Conservation (phyloP, 2,888 invertebrate genomes). For the Sialis fuliginosa region DNA sequence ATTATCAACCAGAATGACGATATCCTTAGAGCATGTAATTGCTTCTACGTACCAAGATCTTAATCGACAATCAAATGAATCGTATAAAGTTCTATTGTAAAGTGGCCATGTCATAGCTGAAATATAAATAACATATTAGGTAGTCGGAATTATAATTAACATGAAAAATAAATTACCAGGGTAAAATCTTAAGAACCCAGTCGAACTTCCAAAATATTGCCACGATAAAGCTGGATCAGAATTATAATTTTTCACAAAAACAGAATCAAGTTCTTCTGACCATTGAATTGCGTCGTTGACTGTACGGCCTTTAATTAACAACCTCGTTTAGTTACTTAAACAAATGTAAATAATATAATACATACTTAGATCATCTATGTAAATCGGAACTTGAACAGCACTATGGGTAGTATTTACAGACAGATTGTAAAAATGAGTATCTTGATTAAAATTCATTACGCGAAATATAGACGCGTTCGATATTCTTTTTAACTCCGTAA, state of each 20-base stretch:
- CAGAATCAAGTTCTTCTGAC: slow-evolving; percentile 71
- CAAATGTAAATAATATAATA: slow-evolving; percentile 7
- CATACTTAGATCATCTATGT: slow-evolving; percentile 71
- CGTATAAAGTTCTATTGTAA: slow-evolving; percentile 31
- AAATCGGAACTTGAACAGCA: slow-evolving; percentile 87
- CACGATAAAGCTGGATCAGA: slow-evolving; percentile 82
- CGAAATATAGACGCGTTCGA: slow-evolving; percentile 29
- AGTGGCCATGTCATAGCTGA: slow-evolving; percentile 46
- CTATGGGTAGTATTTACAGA: slow-evolving; percentile 62
- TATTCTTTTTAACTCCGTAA: slow-evolving; percentile 17
- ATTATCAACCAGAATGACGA: slow-evolving; percentile 84
- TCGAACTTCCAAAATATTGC: slow-evolving; percentile 94
- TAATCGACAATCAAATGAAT: slow-evolving; percentile 83
- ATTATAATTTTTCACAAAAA: slow-evolving; percentile 70
- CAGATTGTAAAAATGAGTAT: slow-evolving; percentile 73
- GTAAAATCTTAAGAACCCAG: slow-evolving; percentile 83
- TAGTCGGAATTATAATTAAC: not conserved
- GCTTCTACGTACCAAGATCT: slow-evolving; percentile 95
- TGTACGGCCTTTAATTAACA: slow-evolving; percentile 24
- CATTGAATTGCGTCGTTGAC: slow-evolving; percentile 69
- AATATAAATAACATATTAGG: slow-evolving; percentile 1
- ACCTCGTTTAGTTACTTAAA: not conserved
- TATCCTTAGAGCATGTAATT: slow-evolving; percentile 93
- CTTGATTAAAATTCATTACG: slow-evolving; percentile 41
- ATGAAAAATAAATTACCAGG: slow-evolving; percentile 31